Evolutionary conservation across 2,888 invertebrate species (phyloP).

Genomic region (Microplitis manilae): DNA sequence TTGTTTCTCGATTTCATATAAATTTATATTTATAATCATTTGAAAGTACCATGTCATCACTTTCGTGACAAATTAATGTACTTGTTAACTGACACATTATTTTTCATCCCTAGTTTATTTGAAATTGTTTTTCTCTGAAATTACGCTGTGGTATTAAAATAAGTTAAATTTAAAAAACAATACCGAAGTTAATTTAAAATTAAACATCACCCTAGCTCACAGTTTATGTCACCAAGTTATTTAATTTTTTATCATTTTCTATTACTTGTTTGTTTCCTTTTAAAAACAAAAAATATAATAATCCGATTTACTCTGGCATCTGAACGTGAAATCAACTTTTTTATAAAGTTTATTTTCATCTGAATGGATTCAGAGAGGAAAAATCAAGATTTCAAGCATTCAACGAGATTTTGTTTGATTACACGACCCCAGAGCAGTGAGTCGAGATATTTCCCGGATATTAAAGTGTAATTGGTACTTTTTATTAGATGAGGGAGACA

Average conservation of each 20-base stretch:
- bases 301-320: not conserved
- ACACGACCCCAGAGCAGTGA: not conserved
- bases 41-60: not conserved
- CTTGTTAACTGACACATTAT: not conserved
- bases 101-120: too few species aligned
- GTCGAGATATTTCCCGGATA: not conserved
- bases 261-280: not conserved
- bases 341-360: not conserved
- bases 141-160: too few species aligned
- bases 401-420: conserved; percentile 1
- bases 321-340: conserved; percentile 1
- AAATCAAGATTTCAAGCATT: conserved; percentile 1
- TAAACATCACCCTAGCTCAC: too few species aligned
- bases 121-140: too few species aligned
- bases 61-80: not conserved
- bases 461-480: conserved; percentile 18
- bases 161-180: too few species aligned
- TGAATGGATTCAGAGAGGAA: conserved; percentile 4
- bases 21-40: not conserved
- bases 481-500: not conserved
- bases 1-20: not conserved
- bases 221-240: too few species aligned
- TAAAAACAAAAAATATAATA: not conserved
- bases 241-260: too few species aligned
- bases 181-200: too few species aligned